Percentiles rank a stretch among this genome's conserved stretches.
These are phyloP conservation scores for Doryteuthis pealeii DNA, from an alignment of 1,140 invertebrate genomes.

Conservation along the genomic window DNA sequence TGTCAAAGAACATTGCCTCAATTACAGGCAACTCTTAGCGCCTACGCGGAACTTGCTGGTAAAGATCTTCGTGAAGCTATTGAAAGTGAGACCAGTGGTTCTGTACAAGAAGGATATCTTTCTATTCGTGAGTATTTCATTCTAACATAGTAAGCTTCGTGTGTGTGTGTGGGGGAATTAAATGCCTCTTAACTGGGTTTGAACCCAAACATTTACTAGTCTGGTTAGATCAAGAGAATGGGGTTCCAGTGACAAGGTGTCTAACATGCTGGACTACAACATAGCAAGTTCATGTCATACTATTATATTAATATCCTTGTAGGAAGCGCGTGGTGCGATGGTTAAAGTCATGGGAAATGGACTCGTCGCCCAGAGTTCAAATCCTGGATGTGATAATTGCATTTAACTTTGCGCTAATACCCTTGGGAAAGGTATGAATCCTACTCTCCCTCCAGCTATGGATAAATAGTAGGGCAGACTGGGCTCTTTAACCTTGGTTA, in stretches of 20 bases:
- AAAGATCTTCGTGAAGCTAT: slow-evolving; percentile 53
- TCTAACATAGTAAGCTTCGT: not conserved
- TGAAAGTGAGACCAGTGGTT: slow-evolving; percentile 49
- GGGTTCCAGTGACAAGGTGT: not conserved
- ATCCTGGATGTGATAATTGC: too few relatives aligned
- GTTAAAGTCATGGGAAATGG: too few relatives aligned
- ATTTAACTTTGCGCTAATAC: too few relatives aligned
- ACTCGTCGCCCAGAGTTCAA: too few relatives aligned
- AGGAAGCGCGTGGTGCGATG: too few relatives aligned
- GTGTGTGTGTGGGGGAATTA: not conserved
- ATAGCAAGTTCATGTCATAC: too few relatives aligned
- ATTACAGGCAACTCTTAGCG: slow-evolving; percentile 69
- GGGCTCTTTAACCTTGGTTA: too few relatives aligned
- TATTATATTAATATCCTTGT: too few relatives aligned
- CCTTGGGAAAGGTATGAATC: too few relatives aligned
- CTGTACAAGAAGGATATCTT: slow-evolving; percentile 46
- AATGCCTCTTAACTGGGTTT: not conserved
- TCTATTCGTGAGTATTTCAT: slow-evolving; percentile 44
- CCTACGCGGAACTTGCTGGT: slow-evolving; percentile 61
- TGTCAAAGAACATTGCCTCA: slow-evolving; percentile 71
- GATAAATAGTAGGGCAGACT: too few relatives aligned
- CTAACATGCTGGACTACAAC: too few relatives aligned
- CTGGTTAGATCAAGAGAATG: not conserved
- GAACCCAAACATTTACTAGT: not conserved
- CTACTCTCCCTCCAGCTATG: too few relatives aligned